A percentile compares a stretch with the other conserved stretches of the same genome.
These are phyloP conservation scores for Ahaetulla prasina DNA, from an alignment of 2,113 vertebrate species.

Conservation along the genomic window DNA sequence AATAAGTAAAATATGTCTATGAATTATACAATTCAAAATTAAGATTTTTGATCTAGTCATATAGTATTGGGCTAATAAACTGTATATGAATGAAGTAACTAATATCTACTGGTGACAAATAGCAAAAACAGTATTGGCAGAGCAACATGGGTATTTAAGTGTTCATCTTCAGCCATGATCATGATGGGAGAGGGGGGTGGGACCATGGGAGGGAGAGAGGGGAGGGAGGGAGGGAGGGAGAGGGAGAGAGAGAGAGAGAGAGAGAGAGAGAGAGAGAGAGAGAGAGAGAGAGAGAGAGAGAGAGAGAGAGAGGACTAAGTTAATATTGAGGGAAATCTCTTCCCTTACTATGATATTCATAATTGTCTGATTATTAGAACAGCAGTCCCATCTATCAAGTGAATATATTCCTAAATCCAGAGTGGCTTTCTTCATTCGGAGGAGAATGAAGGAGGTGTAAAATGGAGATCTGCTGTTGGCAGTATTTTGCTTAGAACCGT, in stretches of 20 bases:
- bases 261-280: neutral
- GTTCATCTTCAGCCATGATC: neutral
- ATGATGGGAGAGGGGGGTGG: neutral
- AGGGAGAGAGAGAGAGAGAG: neutral
- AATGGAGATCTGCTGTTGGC: neutral
- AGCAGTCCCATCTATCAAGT: neutral
- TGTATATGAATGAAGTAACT: neutral
- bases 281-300: accelerated
- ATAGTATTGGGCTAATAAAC: neutral
- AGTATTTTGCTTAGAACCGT: neutral
- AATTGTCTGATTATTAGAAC: neutral
- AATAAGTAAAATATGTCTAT: neutral
- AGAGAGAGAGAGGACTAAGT: neutral
- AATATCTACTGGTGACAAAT: neutral
- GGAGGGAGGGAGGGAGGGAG: too few species aligned
- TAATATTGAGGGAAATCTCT: neutral
- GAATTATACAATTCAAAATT: neutral
- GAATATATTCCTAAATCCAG: neutral
- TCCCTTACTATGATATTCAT: neutral
- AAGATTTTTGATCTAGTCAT: neutral
- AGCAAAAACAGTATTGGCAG: neutral
- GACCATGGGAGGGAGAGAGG: too few species aligned
- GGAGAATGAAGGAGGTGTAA: neutral
- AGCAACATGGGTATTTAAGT: neutral
- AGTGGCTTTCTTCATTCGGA: neutral